Conservation (phyloP, 2,888 invertebrate species). For the Caenorhabditis panamensis region DNA sequence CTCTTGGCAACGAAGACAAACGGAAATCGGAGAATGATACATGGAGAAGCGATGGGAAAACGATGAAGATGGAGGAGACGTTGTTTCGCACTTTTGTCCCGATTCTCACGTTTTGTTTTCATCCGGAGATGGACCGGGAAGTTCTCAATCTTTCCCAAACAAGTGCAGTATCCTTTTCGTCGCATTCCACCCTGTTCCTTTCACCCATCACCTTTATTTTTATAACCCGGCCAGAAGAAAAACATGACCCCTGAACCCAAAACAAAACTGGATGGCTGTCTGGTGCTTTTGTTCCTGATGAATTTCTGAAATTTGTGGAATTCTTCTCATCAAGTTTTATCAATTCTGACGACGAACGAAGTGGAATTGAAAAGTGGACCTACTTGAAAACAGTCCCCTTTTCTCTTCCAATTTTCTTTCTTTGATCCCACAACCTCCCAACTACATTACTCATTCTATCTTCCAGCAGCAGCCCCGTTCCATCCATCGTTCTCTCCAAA, state of each 20-base stretch:
- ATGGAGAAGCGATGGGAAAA: conserved; percentile 1
- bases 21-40: background rate
- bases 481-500: background rate
- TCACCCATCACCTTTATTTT: background rate
- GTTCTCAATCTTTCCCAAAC: background rate
- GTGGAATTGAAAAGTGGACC: too few species aligned
- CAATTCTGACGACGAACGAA: too few species aligned
- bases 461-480: background rate
- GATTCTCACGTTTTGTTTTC: conserved; percentile 8
- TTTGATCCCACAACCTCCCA: background rate
- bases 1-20: background rate
- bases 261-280: background rate
- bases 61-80: background rate
- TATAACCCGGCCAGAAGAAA: background rate
- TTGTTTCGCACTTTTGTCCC: background rate
- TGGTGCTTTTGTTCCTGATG: background rate
- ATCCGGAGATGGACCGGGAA: background rate
- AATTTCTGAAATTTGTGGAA: background rate
- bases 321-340: background rate
- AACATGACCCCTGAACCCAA: conserved; percentile 5
- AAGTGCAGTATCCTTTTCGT: background rate
- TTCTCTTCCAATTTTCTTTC: too few species aligned
- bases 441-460: background rate
- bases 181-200: too few species aligned
- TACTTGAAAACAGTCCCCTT: too few species aligned